These are phyloP conservation scores for Cordilura impudica DNA, from an alignment of 2,888 invertebrate species.

Conservation along the genomic window DNA sequence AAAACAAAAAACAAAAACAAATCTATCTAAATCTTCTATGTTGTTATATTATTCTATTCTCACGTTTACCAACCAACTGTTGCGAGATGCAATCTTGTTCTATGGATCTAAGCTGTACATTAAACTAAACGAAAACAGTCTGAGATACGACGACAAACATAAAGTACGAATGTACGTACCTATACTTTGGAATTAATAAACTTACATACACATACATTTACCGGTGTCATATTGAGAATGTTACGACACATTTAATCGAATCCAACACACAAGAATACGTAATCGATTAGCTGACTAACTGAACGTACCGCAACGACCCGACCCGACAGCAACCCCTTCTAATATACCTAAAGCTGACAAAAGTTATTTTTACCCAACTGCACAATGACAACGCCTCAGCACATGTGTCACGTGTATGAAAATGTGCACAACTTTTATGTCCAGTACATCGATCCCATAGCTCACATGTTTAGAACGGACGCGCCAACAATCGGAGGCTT, in stretches of 20 bases:
- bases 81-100: conserved; percentile 47
- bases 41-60: conserved; percentile 52
- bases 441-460: conserved; percentile 74
- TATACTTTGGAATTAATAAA: background rate
- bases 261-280: conserved; percentile 43
- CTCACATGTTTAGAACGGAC: conserved; percentile 72
- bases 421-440: conserved; percentile 66
- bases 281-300: conserved; percentile 51
- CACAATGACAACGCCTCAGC: conserved; percentile 46
- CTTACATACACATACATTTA: conserved; percentile 25
- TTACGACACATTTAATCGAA: conserved; percentile 61
- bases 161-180: background rate
- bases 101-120: conserved; percentile 46
- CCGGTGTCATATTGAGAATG: conserved; percentile 56
- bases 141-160: conserved; percentile 9
- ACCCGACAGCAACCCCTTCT: background rate
- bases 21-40: no score
- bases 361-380: conserved; percentile 52
- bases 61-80: conserved; percentile 62
- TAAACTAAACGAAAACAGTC: conserved; percentile 23
- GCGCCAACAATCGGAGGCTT: conserved; percentile 4
- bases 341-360: conserved; percentile 21
- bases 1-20: no score
- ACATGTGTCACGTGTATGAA: conserved; percentile 68
- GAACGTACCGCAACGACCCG: background rate